Base-by-base conservation (phyloP, 1,140 invertebrate species). In the Pararge aegeria region DNA sequence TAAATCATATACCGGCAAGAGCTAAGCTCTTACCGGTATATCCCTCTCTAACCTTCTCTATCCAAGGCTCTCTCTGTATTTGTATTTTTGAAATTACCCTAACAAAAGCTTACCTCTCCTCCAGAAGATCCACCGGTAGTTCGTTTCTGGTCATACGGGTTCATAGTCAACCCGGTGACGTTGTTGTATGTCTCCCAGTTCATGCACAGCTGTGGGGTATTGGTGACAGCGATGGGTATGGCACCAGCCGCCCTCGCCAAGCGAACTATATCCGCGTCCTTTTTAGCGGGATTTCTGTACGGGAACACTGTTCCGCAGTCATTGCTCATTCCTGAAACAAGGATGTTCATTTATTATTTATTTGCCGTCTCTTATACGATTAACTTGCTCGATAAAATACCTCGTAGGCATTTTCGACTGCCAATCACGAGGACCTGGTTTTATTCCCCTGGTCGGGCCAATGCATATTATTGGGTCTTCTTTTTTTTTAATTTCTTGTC, bases 171-270 rank as follows among this genome's bases (percentile, higher is more conserved):
- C 0, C 98, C 98, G 49, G 95, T 96, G 0, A 98, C 92, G 54
- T 94, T 94, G 89, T 99, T 99, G 61, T 92, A 94, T 0, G 95
- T 96, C 83, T 99, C 97, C 93, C 95, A 97, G 84, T 94, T 95
- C 92, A 97, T 91, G 66, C 96, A 97, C n/a, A 97, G 87, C 80
- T 99, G 97, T 1, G 97, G 97, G 0, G 96, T 95, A 83, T 98
- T 99, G 13, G 96, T 98, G 0, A 97, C 94, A n/a, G 94, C 92
- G 9, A 98, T 80, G 2, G 95, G 94, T 66, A 99, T 98, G 12
- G 94, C 96, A n/a, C 98, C 97, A 30, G 95, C 94, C 37, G 93
- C 81, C 66, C 93, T 92, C 13, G 96, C 91, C 12, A 92, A 87
- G 19, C 82, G 86, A 0, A 98, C 94, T 7, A 93, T 92, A 2